Base-by-base conservation (phyloP, 2,888 invertebrate genomes). In the Caradrina kadenii region DNA sequence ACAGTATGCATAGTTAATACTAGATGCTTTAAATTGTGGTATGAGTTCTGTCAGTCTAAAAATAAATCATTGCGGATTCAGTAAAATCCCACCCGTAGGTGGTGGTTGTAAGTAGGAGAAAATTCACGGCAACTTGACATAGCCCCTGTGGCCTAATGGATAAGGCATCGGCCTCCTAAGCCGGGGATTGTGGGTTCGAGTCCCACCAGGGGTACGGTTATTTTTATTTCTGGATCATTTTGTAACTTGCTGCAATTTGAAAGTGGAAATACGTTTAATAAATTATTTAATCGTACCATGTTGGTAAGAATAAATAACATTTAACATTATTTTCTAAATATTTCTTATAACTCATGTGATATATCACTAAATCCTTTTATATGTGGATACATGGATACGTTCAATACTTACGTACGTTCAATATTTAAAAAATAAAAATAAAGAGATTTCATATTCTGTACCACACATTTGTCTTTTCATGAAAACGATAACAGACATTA, bases 131-230 rank as follows among this genome's bases (percentile, higher is more conserved):
- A 0, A 0, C 0, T 0, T 2, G 0, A 50, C 11, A 21, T 7
- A 5, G 17, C 17, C 35, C 31, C 50, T 61, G 50, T 35, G 97
- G 97, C 97, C 97, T 97, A 97, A 97, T 97, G 97, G 97, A 97
- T 97, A 97, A 97, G 97, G 97, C 97, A 97, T 97, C 97, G 97
- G 97, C 97, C 97, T 97, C 97, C 97, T 97, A 97, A 97, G 97
- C 97, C 97, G 97, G 97, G 97, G 97, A 97, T 96, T 97, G 97
- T 97, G 97, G 97, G 97, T 97, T 97, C 97, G 97, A 97, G 97
- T 97, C 97, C 97, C 97, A 97, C 97, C 97, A 97, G 97, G 97
- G 97, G 97, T 97, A 97, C 73, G 1, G 2, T 15, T 0, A 1
- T 63, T 63, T 63, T 60, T 35, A 48, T 60, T 35, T 48, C 8